Evolutionary conservation across 2,888 invertebrate genomes (phyloP), one percentile per base, ranked within the genome.

Genomic region (Julus scandinavius): DNA sequence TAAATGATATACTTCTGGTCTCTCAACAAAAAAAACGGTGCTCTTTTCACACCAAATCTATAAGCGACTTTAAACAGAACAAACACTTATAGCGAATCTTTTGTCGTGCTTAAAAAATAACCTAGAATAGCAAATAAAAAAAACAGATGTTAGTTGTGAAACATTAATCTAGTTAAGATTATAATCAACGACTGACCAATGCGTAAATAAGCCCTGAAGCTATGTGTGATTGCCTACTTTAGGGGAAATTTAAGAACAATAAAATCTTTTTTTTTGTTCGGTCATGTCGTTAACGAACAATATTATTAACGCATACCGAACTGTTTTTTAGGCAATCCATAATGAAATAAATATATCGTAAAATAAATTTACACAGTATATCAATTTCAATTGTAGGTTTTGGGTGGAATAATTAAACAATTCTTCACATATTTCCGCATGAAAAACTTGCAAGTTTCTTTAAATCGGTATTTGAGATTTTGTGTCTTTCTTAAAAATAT

Each of bases 191-290:
- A 38, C 38, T 80, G 80, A 80, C 80, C 80, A 80, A 80, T 80
- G 38, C 38, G 15, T 15, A 15, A 80, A 80, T 2, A 38, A 40
- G 80, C 80, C 80, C 80, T 29, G 80, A 80, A 80, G 80, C 80
- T 80, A 38, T 80, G 80, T 80, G 80, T 80, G 80, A 80, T 80
- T 80, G 80, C 80, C 80, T 80, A 80, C 80, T 38, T 40, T 80
- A 15, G 80, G 80, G 80, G 80, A 38, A 80, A 40, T 80, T 80
- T 45, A 45, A 45, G 45, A 45, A 45, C 1, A 45, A 45, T 45
- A 2, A 5, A 45, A 54, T 13, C 15, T 1, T 54, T 54, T 54
- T 15, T 54, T 54, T 54, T 54, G 54, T 13, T 0, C 4, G 54
- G 13, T 54, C 15, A 17, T 54, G 54, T 15, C 2, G 15, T 54